These are phyloP conservation scores for Pollachius pollachius DNA, from an alignment of 2,113 vertebrate species.

Conservation along the genomic window DNA sequence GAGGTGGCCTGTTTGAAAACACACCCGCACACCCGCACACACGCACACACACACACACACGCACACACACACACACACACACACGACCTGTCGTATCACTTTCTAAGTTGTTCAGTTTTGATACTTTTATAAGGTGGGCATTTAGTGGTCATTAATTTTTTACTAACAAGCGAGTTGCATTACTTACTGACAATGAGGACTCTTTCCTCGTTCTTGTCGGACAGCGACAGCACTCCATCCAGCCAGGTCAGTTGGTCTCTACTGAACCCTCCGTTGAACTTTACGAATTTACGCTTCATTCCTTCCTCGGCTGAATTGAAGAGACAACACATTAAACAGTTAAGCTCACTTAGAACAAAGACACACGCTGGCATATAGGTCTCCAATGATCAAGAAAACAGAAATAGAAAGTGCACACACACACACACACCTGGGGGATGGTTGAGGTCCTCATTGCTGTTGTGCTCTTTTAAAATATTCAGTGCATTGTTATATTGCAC, in stretches of 20 bases:
- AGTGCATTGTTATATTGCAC: slow-evolving; percentile 71
- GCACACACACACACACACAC: not conserved
- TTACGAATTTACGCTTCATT: slow-evolving; percentile 73
- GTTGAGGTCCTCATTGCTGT: slow-evolving; percentile 85
- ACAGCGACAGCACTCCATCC: slow-evolving; percentile 74
- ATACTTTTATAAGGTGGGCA: no score
- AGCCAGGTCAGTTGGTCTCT: slow-evolving; percentile 87
- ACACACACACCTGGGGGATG: slow-evolving; percentile 76
- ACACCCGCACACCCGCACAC: not conserved
- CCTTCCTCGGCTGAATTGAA: slow-evolving; percentile 26
- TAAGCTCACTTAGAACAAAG: not conserved
- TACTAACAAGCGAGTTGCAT: no score
- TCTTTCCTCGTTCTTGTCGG: slow-evolving; percentile 83
- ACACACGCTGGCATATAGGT: no score
- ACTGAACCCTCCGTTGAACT: slow-evolving; percentile 92
- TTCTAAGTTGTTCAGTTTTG: no score
- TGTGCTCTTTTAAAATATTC: slow-evolving; percentile 76
- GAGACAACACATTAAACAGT: not conserved
- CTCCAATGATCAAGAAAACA: no score
- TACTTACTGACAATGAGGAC: slow-evolving; percentile 85
- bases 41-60: slow-evolving; percentile 7
- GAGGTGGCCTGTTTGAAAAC: slow-evolving; percentile 79
- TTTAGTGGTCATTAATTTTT: no score
- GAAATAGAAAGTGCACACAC: no score
- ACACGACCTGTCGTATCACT: not conserved